Conservation (phyloP, 2,888 invertebrate species). For the Leuctra nigra region DNA sequence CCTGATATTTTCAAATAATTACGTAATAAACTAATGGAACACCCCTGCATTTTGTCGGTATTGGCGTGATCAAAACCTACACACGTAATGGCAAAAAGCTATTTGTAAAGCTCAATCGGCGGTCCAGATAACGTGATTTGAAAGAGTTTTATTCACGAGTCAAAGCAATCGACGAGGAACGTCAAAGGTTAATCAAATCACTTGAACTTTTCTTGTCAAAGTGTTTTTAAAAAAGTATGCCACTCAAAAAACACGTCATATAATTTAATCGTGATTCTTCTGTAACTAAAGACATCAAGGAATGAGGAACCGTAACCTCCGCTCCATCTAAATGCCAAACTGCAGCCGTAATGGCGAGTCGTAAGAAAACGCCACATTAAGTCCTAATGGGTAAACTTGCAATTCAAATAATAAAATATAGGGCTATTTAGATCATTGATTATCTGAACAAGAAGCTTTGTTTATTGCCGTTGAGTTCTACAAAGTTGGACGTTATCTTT, state of each 20-base stretch:
- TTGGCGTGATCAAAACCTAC: too few species aligned
- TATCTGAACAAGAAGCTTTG: neutral
- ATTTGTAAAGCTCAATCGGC: too few species aligned
- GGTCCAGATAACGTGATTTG: too few species aligned
- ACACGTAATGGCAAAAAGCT: too few species aligned
- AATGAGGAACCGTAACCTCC: too few species aligned
- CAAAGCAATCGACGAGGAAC: too few species aligned
- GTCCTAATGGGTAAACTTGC: neutral
- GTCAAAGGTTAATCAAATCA: neutral
- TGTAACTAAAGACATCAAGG: too few species aligned
- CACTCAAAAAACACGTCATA: neutral
- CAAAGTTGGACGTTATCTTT: neutral
- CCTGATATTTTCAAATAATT: neutral
- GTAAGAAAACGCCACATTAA: neutral
- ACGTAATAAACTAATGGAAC: constrained; percentile 9
- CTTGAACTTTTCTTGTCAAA: constrained; percentile 4
- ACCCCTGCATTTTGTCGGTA: too few species aligned
- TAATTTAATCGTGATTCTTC: neutral
- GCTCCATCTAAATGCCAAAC: too few species aligned
- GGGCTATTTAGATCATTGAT: constrained; percentile 7
- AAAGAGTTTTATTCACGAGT: too few species aligned
- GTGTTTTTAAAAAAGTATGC: constrained; percentile 3
- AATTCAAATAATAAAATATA: too few species aligned
- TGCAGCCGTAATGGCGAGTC: neutral
- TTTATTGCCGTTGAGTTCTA: neutral